Evolutionary conservation across 2,888 invertebrate species (phyloP).

Genomic region (Slavum lentiscoides): DNA sequence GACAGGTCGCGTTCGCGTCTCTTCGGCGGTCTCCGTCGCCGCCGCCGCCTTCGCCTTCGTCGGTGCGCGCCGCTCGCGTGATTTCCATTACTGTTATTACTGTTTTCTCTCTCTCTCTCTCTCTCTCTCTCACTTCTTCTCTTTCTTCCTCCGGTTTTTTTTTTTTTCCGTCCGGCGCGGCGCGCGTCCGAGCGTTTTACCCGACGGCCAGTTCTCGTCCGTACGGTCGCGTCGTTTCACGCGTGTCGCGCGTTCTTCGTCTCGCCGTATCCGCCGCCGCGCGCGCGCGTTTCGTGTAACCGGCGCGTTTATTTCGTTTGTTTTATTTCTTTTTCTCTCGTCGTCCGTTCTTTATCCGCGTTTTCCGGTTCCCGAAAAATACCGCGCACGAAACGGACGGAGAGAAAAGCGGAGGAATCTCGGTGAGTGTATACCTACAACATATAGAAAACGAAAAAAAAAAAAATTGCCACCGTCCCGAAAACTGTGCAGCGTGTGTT

Average conservation of each 20-base stretch:
- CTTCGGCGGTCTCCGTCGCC: not conserved
- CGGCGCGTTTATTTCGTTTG: too few species aligned
- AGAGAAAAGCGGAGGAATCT: too few species aligned
- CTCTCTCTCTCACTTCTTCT: not conserved
- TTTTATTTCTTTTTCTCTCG: too few species aligned
- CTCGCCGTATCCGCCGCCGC: not conserved
- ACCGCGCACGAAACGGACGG: too few species aligned
- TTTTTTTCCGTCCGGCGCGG: slow-evolving; percentile 18
- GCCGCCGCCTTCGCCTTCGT: not conserved
- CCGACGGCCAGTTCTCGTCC: not conserved
- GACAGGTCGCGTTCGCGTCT: slow-evolving; percentile 36
- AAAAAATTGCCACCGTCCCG: too few species aligned
- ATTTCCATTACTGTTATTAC: slow-evolving; percentile 38
- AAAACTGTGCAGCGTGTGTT: too few species aligned
- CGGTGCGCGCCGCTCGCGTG: slow-evolving; percentile 26
- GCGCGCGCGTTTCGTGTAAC: not conserved
- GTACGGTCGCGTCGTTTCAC: not conserved
- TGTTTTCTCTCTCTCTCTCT: not conserved
- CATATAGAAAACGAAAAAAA: too few species aligned
- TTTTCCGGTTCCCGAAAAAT: too few species aligned
- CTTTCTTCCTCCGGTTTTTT: slow-evolving; percentile 1
- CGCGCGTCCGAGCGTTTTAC: not conserved
- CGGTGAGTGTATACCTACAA: too few species aligned
- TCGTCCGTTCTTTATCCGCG: too few species aligned
- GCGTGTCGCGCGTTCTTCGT: not conserved